A percentile compares a stretch with the other conserved stretches of the same genome.
These are phyloP conservation scores for Gymnogyps californianus DNA, from an alignment of 2,113 vertebrate species.

Conservation along the genomic window DNA sequence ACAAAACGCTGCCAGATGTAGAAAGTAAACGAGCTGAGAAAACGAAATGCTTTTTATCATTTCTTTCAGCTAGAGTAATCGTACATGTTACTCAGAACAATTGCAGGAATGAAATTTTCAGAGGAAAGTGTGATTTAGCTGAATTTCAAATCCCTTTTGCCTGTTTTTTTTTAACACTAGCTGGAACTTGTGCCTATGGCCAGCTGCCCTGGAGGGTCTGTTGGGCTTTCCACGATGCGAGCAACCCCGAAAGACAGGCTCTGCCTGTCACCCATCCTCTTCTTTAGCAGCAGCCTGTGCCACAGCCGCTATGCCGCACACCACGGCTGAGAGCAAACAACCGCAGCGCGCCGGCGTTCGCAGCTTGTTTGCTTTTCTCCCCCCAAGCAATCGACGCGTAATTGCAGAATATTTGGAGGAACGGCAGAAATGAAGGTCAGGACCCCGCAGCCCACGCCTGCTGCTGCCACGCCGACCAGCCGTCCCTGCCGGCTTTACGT, in stretches of 20 bases:
- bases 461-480: background rate
- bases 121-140: background rate
- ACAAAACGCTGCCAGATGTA: slow-evolving; percentile 37
- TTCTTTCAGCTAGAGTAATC: slow-evolving; percentile 18
- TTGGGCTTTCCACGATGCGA: background rate
- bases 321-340: background rate
- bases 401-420: slow-evolving; percentile 9
- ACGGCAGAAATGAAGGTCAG: slow-evolving; percentile 38
- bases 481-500: background rate
- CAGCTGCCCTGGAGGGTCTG: background rate
- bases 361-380: background rate
- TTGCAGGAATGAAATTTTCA: slow-evolving; percentile 15
- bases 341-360: accelerated
- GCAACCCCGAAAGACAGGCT: background rate
- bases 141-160: background rate
- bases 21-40: slow-evolving; percentile 53
- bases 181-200: background rate
- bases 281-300: background rate
- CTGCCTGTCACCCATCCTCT: background rate
- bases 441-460: background rate
- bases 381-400: background rate
- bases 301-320: background rate
- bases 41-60: slow-evolving; percentile 36
- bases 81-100: background rate
- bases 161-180: background rate